Percentiles rank a stretch among this genome's conserved stretches.
These are phyloP conservation scores for Xenopus borealis DNA, from an alignment of 2,113 vertebrate genomes.

Conservation along the genomic window DNA sequence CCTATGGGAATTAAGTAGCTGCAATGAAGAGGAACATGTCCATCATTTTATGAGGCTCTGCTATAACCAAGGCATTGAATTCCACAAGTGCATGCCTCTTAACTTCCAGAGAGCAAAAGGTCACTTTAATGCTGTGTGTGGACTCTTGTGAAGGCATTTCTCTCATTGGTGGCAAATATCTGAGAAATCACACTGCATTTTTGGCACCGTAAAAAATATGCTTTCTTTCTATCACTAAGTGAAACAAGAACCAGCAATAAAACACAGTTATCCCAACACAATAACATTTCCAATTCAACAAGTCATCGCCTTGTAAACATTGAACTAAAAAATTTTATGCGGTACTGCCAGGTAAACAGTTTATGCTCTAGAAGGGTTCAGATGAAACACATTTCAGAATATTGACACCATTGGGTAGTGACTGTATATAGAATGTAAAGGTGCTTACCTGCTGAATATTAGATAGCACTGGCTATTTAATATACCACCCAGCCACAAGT, in stretches of 20 bases:
- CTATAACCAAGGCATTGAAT: conserved; percentile 56
- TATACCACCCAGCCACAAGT: too few relatives aligned
- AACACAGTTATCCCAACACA: conserved; percentile 24
- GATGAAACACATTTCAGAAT: too few relatives aligned
- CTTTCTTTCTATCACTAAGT: conserved; percentile 5
- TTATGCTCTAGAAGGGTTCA: too few relatives aligned
- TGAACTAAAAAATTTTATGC: too few relatives aligned
- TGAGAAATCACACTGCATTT: conserved; percentile 64
- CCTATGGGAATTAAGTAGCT: background rate
- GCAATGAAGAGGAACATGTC: conserved; percentile 31
- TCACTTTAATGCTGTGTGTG: conserved; percentile 50
- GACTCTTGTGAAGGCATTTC: conserved; percentile 63
- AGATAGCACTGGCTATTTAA: too few relatives aligned
- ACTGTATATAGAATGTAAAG: too few relatives aligned
- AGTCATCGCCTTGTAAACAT: background rate
- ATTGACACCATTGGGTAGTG: too few relatives aligned
- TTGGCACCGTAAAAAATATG: conserved; percentile 56
- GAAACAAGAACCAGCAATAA: conserved; percentile 43
- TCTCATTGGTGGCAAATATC: conserved; percentile 69
- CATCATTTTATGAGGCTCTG: conserved; percentile 52
- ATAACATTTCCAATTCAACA: background rate
- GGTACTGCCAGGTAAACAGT: too few relatives aligned
- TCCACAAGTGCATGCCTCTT: conserved; percentile 55
- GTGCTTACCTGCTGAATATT: too few relatives aligned
- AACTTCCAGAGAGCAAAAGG: conserved; percentile 48